A percentile compares a stretch with the other conserved stretches of the same genome.
These are phyloP conservation scores for Rhea americana DNA, from an alignment of 2,113 vertebrate genomes.

Conservation along the genomic window DNA sequence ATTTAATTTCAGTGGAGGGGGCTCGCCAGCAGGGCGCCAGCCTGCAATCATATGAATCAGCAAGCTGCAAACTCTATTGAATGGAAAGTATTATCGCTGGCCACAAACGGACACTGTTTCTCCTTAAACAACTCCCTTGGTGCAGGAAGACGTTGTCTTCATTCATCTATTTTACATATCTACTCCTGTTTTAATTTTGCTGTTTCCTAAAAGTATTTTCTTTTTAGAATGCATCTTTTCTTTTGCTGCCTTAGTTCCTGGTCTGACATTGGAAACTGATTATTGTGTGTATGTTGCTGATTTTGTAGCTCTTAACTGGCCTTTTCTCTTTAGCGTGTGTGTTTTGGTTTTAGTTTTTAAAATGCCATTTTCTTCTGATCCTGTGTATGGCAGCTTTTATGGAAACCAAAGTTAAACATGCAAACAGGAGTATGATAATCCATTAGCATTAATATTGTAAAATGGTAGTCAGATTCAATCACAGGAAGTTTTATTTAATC, in stretches of 20 bases:
- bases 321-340: not conserved
- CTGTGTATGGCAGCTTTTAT: slow-evolving; percentile 60
- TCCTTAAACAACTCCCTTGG: slow-evolving; percentile 93
- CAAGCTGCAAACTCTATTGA: slow-evolving; percentile 92
- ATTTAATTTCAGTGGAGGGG: slow-evolving; percentile 98
- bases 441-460: slow-evolving; percentile 82
- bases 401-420: slow-evolving; percentile 69
- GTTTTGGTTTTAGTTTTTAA: slow-evolving; percentile 29
- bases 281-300: slow-evolving; percentile 65
- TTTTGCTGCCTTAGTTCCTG: slow-evolving; percentile 73
- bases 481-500: slow-evolving; percentile 75
- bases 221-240: slow-evolving; percentile 66
- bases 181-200: slow-evolving; percentile 83
- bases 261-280: slow-evolving; percentile 64
- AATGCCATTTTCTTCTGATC: slow-evolving; percentile 62
- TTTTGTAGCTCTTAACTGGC: slow-evolving; percentile 57
- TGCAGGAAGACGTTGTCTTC: slow-evolving; percentile 88
- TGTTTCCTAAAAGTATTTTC: slow-evolving; percentile 85
- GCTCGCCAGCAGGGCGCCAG: slow-evolving; percentile 98
- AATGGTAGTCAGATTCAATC: slow-evolving; percentile 74
- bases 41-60: slow-evolving; percentile 97
- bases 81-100: slow-evolving; percentile 98
- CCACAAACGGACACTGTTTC: slow-evolving; percentile 98
- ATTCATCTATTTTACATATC: slow-evolving; percentile 90
- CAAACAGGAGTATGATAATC: slow-evolving; percentile 65